phyloP scores from a whole-genome alignment of 2,113 vertebrate genomes.

The Uria lomvia region DNA sequence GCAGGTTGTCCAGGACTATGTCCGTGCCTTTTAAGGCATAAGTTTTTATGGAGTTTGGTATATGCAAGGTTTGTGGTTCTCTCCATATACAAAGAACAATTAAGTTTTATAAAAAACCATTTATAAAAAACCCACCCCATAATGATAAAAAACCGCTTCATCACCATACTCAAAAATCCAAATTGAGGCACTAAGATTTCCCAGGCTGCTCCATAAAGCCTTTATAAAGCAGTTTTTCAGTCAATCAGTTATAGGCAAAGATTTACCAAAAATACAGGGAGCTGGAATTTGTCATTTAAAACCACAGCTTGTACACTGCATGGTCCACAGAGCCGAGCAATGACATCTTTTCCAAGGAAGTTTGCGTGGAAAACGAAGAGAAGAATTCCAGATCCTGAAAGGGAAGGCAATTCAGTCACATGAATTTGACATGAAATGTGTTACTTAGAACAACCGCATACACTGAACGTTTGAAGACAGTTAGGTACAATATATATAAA shows the following conservation, averaged over 20 bases:
- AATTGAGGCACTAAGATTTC: neutral
- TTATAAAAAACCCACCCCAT: neutral
- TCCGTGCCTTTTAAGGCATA: neutral
- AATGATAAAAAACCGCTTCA: neutral
- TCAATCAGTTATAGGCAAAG: neutral
- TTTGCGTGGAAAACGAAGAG: slow-evolving; percentile 95
- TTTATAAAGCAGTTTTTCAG: neutral
- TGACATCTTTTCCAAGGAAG: slow-evolving; percentile 84
- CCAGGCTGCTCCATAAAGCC: neutral
- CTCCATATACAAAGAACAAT: neutral
- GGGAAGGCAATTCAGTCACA: neutral
- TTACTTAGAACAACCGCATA: neutral
- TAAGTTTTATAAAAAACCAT: neutral
- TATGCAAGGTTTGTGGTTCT: neutral
- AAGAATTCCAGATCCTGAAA: slow-evolving; percentile 88
- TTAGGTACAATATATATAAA: neutral
- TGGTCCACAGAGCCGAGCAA: slow-evolving; percentile 89
- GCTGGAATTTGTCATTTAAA: slow-evolving; percentile 96
- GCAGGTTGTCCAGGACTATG: neutral
- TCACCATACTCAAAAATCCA: neutral
- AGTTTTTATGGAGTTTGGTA: neutral
- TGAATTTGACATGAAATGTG: neutral
- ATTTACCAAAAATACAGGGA: slow-evolving; percentile 92
- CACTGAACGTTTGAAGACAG: neutral
- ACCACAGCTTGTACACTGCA: slow-evolving; percentile 95